These are phyloP conservation scores for Promerops cafer DNA, from an alignment of 2,113 vertebrate genomes.

Conservation along the genomic window DNA sequence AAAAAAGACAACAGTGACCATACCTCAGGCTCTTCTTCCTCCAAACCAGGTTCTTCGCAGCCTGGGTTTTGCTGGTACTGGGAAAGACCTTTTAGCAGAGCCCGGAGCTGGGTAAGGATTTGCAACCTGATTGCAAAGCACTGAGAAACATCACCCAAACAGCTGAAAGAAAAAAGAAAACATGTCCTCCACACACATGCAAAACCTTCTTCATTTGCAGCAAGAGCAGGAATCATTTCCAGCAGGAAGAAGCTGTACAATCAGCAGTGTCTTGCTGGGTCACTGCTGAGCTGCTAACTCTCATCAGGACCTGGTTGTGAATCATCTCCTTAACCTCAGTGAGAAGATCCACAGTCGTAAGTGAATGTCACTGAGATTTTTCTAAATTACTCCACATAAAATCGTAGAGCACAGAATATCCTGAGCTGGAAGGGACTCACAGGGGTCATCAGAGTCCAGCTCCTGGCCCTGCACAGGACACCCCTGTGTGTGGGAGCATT, in stretches of 20 bases:
- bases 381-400: background rate
- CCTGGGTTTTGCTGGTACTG: background rate
- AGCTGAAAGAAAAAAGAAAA: background rate
- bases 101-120: background rate
- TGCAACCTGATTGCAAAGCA: background rate
- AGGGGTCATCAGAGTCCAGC: background rate
- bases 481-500: fast-evolving
- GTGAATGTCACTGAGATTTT: background rate
- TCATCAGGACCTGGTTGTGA: background rate
- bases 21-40: background rate
- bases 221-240: background rate
- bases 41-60: background rate
- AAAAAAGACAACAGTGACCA: background rate
- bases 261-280: background rate
- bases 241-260: background rate
- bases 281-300: background rate
- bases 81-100: background rate
- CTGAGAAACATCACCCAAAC: background rate
- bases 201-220: background rate
- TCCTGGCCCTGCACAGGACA: background rate
- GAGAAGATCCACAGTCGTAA: background rate
- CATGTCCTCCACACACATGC: background rate
- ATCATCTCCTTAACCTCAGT: background rate
- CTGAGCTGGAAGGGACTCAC: background rate
- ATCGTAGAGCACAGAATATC: background rate